Evolutionary conservation across 2,797 vertebrate genomes (phyloP).

Genomic region (Sebastes kiyomatsui): DNA sequence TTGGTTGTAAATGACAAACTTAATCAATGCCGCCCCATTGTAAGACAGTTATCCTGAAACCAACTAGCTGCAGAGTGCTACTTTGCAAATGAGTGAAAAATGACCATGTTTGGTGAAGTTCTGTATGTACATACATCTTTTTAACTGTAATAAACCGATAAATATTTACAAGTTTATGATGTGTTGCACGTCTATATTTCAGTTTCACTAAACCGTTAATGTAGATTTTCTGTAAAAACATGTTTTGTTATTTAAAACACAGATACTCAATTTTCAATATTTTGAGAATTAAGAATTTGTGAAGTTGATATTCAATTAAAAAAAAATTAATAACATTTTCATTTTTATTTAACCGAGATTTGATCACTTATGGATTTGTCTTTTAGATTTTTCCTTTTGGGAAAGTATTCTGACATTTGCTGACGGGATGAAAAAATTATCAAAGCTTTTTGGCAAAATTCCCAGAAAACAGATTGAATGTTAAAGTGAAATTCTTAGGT

Average conservation of each 20-base stretch:
- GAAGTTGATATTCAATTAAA: neutral
- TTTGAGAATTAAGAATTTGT: neutral
- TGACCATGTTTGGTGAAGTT: conserved; percentile 75
- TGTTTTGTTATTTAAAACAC: neutral
- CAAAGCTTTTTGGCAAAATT: neutral
- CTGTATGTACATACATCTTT: conserved; percentile 82
- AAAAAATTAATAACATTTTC: neutral
- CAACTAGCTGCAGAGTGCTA: conserved; percentile 65
- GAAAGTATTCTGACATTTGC: neutral
- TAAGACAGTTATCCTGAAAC: conserved; percentile 66
- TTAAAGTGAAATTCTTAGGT: too few relatives aligned
- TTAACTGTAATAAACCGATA: conserved; percentile 82
- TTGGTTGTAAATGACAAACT: conserved; percentile 70
- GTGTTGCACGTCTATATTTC: conserved; percentile 20
- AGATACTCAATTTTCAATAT: neutral
- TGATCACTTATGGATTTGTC: neutral
- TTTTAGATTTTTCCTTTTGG: neutral
- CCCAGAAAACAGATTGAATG: too few relatives aligned
- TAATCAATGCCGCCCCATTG: conserved; percentile 67
- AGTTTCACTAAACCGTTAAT: neutral
- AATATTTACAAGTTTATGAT: conserved; percentile 75
- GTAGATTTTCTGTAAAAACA: neutral
- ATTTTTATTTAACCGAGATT: neutral
- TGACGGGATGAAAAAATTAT: neutral
- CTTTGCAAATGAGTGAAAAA: conserved; percentile 71